A percentile compares a stretch with the other conserved stretches of the same genome.
phyloP scores from a whole-genome alignment of 2,888 invertebrate species.

The Liopterus haemorrhoidalis region DNA sequence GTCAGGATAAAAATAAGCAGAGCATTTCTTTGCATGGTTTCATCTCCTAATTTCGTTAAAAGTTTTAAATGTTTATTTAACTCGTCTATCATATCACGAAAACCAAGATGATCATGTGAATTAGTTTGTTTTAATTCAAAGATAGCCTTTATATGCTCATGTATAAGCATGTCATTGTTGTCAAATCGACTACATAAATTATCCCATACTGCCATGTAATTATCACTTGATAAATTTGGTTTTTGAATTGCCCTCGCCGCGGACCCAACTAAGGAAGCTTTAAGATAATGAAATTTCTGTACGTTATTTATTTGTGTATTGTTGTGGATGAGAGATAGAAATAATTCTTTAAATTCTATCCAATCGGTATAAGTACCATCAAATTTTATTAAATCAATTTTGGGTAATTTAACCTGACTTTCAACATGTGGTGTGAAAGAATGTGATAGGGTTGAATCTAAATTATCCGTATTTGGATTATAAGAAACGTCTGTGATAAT shows the following conservation, averaged over 20 bases:
- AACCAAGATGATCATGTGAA: background rate
- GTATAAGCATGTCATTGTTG: background rate
- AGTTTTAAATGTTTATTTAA: background rate
- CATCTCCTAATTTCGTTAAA: background rate
- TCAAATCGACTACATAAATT: background rate
- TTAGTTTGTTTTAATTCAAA: background rate
- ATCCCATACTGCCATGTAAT: slow-evolving; percentile 1
- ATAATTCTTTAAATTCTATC: too few species aligned
- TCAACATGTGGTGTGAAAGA: background rate
- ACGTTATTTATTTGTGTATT: slow-evolving; percentile 2
- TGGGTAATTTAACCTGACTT: background rate
- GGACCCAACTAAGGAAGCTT: background rate
- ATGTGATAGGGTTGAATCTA: too few species aligned
- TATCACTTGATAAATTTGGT: background rate
- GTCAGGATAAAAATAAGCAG: background rate
- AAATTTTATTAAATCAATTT: background rate
- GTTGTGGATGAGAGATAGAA: background rate
- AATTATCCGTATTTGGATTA: too few species aligned
- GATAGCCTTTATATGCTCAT: background rate
- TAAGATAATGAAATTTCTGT: slow-evolving; percentile 5
- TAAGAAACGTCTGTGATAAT: too few species aligned
- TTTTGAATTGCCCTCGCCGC: background rate
- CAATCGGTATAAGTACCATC: too few species aligned
- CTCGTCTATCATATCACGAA: too few species aligned
- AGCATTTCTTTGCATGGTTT: background rate